Conservation (phyloP, 1,140 invertebrate species). For the Bombus pascuorum region DNA sequence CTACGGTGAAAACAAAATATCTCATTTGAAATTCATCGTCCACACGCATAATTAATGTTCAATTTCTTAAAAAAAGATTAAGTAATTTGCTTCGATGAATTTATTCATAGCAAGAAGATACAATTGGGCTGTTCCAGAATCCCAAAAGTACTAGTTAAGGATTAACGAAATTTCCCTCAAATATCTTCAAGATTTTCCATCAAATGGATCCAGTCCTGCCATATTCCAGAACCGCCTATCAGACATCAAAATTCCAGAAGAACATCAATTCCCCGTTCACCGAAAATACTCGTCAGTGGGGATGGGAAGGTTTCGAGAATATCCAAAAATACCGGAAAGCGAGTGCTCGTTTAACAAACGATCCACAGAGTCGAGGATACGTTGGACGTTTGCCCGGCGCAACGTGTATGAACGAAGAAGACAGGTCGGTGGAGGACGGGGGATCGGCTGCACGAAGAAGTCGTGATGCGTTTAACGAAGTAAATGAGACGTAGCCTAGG, state of each 20-base stretch:
- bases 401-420: not conserved
- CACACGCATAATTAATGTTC: too few relatives aligned
- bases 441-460: not conserved
- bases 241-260: not conserved
- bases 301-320: constrained; percentile 2
- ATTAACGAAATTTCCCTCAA: not conserved
- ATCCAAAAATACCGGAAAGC: constrained; percentile 35
- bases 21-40: too few relatives aligned
- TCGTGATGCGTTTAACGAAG: constrained; percentile 49
- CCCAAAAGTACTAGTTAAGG: too few relatives aligned
- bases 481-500: constrained; percentile 64
- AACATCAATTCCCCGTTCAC: not conserved
- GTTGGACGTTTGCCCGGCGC: constrained; percentile 12
- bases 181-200: not conserved
- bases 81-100: not conserved
- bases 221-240: not conserved
- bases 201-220: too few relatives aligned
- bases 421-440: not conserved
- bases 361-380: constrained; percentile 18
- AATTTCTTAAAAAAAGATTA: too few relatives aligned
- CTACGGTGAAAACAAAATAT: not conserved
- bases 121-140: too few relatives aligned
- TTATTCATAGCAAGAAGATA: not conserved
- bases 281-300: not conserved
- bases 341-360: constrained; percentile 24